Conservation (phyloP, 1,140 invertebrate genomes). For the Eueides isabella region DNA sequence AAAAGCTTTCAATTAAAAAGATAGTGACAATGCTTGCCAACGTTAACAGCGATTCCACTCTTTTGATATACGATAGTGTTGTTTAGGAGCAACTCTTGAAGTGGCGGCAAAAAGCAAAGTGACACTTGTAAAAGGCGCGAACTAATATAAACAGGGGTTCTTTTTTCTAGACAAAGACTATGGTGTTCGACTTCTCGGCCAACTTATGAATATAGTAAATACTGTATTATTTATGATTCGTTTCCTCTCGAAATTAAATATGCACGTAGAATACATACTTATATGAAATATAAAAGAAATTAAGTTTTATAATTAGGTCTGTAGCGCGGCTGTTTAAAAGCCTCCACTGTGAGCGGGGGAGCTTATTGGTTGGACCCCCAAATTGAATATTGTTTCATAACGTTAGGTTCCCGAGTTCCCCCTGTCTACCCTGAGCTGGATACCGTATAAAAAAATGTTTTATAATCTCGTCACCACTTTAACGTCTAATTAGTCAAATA, state of each 20-base stretch:
- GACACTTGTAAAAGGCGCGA: slow-evolving; percentile 81
- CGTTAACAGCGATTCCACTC: slow-evolving; percentile 68
- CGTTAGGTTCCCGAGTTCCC: too few species aligned
- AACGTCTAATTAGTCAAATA: slow-evolving; percentile 50
- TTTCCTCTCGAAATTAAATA: slow-evolving; percentile 31
- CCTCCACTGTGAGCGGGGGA: too few species aligned
- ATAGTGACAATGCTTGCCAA: slow-evolving; percentile 75
- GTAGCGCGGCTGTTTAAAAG: too few species aligned
- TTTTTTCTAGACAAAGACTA: slow-evolving; percentile 66
- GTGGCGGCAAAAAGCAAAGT: slow-evolving; percentile 79
- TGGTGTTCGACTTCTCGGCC: slow-evolving; percentile 45
- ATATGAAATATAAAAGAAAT: slow-evolving; percentile 32
- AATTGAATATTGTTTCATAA: too few species aligned
- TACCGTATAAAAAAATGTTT: too few species aligned
- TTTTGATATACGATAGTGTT: slow-evolving; percentile 81
- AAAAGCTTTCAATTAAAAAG: slow-evolving; percentile 78
- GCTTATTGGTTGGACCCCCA: too few species aligned
- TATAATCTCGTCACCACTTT: slow-evolving; percentile 34
- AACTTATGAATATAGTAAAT: slow-evolving; percentile 41
- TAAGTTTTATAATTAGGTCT: too few species aligned
- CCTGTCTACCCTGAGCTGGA: too few species aligned
- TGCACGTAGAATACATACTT: background rate
- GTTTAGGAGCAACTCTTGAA: slow-evolving; percentile 65
- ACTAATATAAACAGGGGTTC: slow-evolving; percentile 74
- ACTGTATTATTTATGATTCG: slow-evolving; percentile 38